These are phyloP conservation scores for Philaenus spumarius DNA, from an alignment of 1,140 invertebrate genomes.

Conservation along the genomic window DNA sequence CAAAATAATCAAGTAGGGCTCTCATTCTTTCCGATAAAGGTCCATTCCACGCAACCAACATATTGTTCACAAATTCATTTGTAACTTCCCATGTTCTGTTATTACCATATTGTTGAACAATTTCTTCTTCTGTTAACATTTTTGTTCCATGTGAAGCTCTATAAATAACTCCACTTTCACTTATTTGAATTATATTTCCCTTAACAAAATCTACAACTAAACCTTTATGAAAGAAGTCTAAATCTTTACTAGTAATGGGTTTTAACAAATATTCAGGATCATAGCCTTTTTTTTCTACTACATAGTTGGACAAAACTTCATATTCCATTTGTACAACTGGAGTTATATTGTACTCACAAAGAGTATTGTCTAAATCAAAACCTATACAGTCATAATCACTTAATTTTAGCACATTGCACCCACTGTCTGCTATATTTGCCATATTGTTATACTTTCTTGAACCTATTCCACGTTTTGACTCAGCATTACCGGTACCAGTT, in stretches of 20 bases:
- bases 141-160: slow-evolving; percentile 63
- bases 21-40: slow-evolving; percentile 51
- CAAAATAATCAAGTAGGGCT: slow-evolving; percentile 69
- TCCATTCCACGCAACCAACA: slow-evolving; percentile 55
- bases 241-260: slow-evolving; percentile 45
- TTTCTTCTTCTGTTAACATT: slow-evolving; percentile 48
- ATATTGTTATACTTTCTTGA: too few relatives aligned
- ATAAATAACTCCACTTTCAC: slow-evolving; percentile 52
- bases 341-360: slow-evolving; percentile 59
- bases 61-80: slow-evolving; percentile 47
- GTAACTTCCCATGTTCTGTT: slow-evolving; percentile 51
- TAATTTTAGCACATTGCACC: slow-evolving; percentile 36
- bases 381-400: slow-evolving; percentile 67
- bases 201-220: slow-evolving; percentile 63
- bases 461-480: too few relatives aligned
- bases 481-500: too few relatives aligned
- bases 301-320: slow-evolving; percentile 50
- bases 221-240: slow-evolving; percentile 66
- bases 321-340: slow-evolving; percentile 57
- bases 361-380: slow-evolving; percentile 73
- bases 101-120: slow-evolving; percentile 53
- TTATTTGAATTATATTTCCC: slow-evolving; percentile 64
- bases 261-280: slow-evolving; percentile 43
- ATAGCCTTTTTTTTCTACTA: slow-evolving; percentile 58
- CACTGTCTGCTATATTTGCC: too few relatives aligned